Evolutionary conservation across 2,797 vertebrate genomes (phyloP), one percentile per base, ranked within the genome.

Genomic region (Tokudaia muenninki): DNA sequence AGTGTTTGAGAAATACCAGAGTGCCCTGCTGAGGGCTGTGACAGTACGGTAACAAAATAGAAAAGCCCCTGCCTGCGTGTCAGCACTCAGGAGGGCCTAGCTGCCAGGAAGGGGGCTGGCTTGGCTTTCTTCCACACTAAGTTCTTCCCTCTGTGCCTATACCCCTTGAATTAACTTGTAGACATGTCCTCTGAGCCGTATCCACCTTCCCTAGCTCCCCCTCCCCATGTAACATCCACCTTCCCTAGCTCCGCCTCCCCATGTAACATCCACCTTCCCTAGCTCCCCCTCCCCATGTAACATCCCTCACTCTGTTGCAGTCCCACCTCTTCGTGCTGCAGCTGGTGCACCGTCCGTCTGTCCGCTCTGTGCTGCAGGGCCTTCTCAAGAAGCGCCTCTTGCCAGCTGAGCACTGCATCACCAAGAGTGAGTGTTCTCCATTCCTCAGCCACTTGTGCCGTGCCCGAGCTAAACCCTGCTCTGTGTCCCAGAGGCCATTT

Each of bases 261-360:
- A 26, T n/a, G n/a, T n/a, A n/a, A n/a, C n/a, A 2, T 13, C 52
- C 26, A 1, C 16, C 61, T 50, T 7, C 59, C 8, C 31, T 26
- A 75, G 37, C 29, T 9, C 47, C 90, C 52, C 79, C 61, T 1
- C 21, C 31, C 90, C 31, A 41, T 2, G 41, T 41, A 41, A 41
- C 41, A 55, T 24, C 94, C 41, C 78, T 78, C 72, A 0, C 72
- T 90, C 11, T 0, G 0, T 90, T 95, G 17, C 98, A 99, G 99
- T 99, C 99, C 50, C 99, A 99, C 97, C 99, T 99, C 95, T 99
- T 99, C 10, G 99, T 99, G 78, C 99, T 99, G 78, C 99, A 99
- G 98, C 98, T 99, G 98, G 99, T 99, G 11, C 99, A 99, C 94
- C 98, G 99, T 12, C 99, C 99, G 0, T 99, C 99, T 0, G 99